Evolutionary conservation across 2,888 invertebrate genomes (phyloP), one percentile per base, ranked within the genome.

Genomic region (Andrena hattorfiana): DNA sequence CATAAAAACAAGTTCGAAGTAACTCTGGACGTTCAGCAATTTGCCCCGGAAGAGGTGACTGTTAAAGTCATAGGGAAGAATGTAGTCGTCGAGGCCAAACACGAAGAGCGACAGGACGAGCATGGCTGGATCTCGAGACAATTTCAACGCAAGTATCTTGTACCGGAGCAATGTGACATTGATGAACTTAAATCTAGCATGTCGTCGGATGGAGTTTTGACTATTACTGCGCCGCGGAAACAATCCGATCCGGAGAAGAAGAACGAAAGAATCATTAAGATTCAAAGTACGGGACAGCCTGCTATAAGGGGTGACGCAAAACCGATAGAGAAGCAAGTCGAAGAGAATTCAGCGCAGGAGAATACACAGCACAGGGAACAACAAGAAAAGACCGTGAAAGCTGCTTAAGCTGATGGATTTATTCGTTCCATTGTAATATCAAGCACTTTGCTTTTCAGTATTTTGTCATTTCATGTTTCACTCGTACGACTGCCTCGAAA

Each of bases 181-280:
- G 95, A 96, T 10, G 95, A 96, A 85, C 95, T 98, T 0, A 95
- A 96, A 70, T 98, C 98, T 74, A 96, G 96, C 0, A 94, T 98
- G 28, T 97, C 97, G 1, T 97, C 97, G 0, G 98, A 98, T 92
- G 98, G 98, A 8, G 96, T 98, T 32, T 94, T 97, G 76, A 97
- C 97, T 2, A 96, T 97, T 54, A 96, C 96, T 0, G 97, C 97
- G 0, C 97, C 97, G 0, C 96, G 96, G 90, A 95, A 95, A 81
- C 93, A 92, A 2, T 89, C 91, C 4, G 60, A 93, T 0, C 0
- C 64, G 89, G 60, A 16, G 71, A 62, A 67, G 1, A 78, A 81
- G 70, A 84, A 83, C 62, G 90, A 81, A 51, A 76, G 79, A 59
- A 20, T 78, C 10, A 85, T 85, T 13, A 28, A 77, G 5, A 77